Evolutionary conservation across 1,140 invertebrate species (phyloP), one percentile per base, ranked within the genome.

Genomic region (Archivesica marissinica): DNA sequence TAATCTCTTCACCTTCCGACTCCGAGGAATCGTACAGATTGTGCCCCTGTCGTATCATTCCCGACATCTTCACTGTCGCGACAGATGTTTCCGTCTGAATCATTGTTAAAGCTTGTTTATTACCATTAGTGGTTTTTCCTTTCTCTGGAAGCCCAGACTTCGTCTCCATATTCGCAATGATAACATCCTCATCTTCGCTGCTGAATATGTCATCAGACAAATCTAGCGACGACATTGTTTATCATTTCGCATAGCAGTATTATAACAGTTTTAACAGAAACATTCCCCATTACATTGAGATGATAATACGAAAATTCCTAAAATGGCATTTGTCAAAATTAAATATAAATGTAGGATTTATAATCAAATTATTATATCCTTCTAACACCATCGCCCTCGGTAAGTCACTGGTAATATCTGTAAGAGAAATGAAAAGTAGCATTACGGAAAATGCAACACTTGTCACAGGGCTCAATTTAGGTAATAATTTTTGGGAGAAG

Each of bases 121-220:
- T 30, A 30, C 9, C 15, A 23, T 33, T 41, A 23, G 56, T 11
- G 28, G 15, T 3, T 11, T 59, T 30, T 68, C 38, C 7, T 64
- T 33, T 83, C n/a, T 75, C 44, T 28, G 80, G 80, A 17, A 83
- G 54, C 9, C 80, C 80, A 9, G 80, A 83, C 13, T 64, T 39
- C 17, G 80, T 72, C 54, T 50, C 70, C 80, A 83, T 83, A 23
- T 54, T 83, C 9, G 70, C 80, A 38, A 74, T 70, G 28, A 83
- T 75, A n/a, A 47, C 28, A 59, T 83, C 80, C 38, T 83, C 80
- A 74, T 83, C 80, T 25, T 75, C 80, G 50, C 80, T 83, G 39
- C 80, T 83, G 54, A 59, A 83, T 11, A 75, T 56, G 7, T 83
- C 70, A 25, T 83, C 80, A 13, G 80, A 83, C 35, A 61, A n/a